A percentile compares a stretch with the other conserved stretches of the same genome.
phyloP scores from a whole-genome alignment of 2,113 vertebrate genomes.

The Phrynosoma platyrhinos region DNA sequence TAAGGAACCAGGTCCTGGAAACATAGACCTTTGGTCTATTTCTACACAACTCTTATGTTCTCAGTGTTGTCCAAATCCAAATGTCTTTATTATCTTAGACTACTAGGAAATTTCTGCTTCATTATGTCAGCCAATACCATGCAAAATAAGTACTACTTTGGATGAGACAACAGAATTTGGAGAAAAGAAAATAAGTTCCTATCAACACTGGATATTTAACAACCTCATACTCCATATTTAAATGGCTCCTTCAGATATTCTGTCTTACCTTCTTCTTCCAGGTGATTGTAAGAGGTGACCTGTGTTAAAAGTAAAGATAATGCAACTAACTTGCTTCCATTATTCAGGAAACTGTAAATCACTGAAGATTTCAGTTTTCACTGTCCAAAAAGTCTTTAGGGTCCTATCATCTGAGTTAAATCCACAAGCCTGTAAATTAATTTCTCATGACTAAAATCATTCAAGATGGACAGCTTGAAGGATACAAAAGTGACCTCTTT shows the following conservation, averaged over 20 bases:
- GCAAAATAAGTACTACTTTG: background rate
- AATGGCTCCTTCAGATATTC: background rate
- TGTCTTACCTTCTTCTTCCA: constrained; percentile 25
- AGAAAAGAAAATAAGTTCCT: background rate
- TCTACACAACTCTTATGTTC: background rate
- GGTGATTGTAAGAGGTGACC: constrained; percentile 30
- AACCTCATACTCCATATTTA: background rate
- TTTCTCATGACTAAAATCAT: constrained; percentile 65
- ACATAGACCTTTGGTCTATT: background rate
- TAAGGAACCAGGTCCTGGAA: background rate
- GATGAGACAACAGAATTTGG: background rate
- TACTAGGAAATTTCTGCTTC: background rate
- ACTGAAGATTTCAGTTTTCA: constrained; percentile 59
- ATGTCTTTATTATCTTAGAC: background rate
- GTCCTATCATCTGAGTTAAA: constrained; percentile 56
- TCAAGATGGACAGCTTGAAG: constrained; percentile 57
- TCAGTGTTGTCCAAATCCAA: background rate
- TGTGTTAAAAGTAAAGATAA: constrained; percentile 34
- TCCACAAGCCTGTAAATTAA: constrained; percentile 59
- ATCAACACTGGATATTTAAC: background rate
- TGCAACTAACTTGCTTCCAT: constrained; percentile 33
- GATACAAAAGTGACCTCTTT: constrained; percentile 56
- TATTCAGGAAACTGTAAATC: constrained; percentile 49
- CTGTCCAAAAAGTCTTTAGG: constrained; percentile 50
- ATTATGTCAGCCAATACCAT: background rate